Percentiles rank a stretch among this genome's conserved stretches.
These are phyloP conservation scores for Bombus affinis DNA, from an alignment of 1,140 invertebrate species.

Conservation along the genomic window DNA sequence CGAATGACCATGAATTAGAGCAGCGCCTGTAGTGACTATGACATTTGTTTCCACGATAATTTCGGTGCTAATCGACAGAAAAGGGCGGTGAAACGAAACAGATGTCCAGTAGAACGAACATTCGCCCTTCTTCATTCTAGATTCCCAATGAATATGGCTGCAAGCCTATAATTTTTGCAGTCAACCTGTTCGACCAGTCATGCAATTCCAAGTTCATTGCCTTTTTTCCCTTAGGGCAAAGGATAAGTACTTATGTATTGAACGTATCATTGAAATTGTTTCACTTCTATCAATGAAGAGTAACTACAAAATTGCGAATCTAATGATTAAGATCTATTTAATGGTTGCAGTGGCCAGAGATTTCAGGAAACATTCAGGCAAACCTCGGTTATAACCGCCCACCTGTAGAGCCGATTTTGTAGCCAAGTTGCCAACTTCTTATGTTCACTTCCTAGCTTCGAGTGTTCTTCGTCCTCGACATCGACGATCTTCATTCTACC, in stretches of 20 bases:
- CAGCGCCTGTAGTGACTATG: no score
- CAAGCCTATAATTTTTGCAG: slow-evolving; percentile 9
- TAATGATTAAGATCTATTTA: background rate
- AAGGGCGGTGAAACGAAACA: background rate
- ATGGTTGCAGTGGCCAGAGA: background rate
- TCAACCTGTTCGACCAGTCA: background rate
- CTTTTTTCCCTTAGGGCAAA: background rate
- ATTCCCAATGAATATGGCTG: no score
- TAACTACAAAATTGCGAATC: background rate
- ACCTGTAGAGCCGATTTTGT: slow-evolving; percentile 63
- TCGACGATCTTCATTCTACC: slow-evolving; percentile 9
- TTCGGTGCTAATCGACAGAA: no score
- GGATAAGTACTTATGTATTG: background rate
- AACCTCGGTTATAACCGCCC: slow-evolving; percentile 35
- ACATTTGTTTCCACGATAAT: no score
- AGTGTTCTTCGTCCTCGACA: background rate
- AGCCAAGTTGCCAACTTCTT: slow-evolving; percentile 44
- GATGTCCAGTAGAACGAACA: slow-evolving; percentile 34
- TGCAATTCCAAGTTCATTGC: background rate
- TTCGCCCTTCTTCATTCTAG: no score
- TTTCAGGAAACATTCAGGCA: slow-evolving; percentile 7
- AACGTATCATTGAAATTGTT: background rate
- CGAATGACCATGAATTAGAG: no score
- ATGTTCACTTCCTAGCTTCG: slow-evolving; percentile 28
- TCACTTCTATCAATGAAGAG: background rate